Conservation (phyloP, 1,140 invertebrate genomes). For the Pristionchus pacificus region DNA sequence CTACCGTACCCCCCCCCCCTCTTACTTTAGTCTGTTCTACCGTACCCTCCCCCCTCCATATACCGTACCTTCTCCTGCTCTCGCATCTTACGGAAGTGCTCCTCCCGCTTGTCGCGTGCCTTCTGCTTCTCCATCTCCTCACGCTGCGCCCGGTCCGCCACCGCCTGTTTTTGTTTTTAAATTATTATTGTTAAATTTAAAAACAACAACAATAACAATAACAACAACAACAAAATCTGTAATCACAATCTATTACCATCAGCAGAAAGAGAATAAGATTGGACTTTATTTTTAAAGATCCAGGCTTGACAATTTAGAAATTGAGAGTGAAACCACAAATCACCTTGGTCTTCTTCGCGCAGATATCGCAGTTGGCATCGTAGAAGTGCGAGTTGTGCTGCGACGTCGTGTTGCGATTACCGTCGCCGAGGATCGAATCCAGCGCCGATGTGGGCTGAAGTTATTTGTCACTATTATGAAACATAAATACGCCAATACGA, state of each 20-base stretch:
- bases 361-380: constrained; percentile 6
- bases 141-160: not conserved
- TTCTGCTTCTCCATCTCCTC: not conserved
- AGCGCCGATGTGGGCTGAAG: not conserved
- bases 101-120: too few relatives aligned
- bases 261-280: too few relatives aligned
- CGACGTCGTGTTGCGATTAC: not conserved
- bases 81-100: not conserved
- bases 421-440: constrained; percentile 8
- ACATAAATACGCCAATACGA: too few relatives aligned
- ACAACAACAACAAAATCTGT: too few relatives aligned
- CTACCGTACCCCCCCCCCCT: not conserved
- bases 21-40: not conserved
- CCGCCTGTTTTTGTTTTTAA: too few relatives aligned
- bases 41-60: not conserved
- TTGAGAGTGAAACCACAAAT: not conserved
- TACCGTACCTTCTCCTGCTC: not conserved
- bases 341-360: constrained; percentile 2
- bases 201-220: too few relatives aligned
- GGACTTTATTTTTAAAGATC: too few relatives aligned
- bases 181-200: too few relatives aligned
- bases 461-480: too few relatives aligned
- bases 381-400: constrained; percentile 15
- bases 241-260: too few relatives aligned
- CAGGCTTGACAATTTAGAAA: too few relatives aligned